phyloP scores from a whole-genome alignment of 2,113 vertebrate genomes.

The Melanotaenia duboulayi region DNA sequence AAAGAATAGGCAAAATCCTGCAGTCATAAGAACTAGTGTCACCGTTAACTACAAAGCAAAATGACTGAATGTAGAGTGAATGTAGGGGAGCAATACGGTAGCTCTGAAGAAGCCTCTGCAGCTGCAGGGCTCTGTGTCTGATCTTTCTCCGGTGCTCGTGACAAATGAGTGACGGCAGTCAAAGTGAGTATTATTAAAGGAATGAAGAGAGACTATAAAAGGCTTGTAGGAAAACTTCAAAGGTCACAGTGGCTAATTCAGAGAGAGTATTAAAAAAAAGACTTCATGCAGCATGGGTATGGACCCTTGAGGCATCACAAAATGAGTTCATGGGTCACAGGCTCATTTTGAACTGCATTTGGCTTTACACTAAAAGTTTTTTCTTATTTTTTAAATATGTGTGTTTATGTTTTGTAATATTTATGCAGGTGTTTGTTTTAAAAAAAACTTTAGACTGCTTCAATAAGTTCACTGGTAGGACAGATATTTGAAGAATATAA shows the following conservation, averaged over 20 bases:
- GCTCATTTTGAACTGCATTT: conserved; percentile 37
- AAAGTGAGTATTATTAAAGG: conserved; percentile 52
- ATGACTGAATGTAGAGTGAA: conserved; percentile 47
- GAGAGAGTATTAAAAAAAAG: conserved; percentile 57
- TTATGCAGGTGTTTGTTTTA: conserved; percentile 16
- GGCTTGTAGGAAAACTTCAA: conserved; percentile 47
- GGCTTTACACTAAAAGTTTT: not conserved
- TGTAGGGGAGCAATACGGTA: not conserved
- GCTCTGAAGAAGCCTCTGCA: conserved; percentile 22
- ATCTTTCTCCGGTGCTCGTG: conserved; percentile 37
- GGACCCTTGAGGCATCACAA: conserved; percentile 25
- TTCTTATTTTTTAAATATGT: not conserved
- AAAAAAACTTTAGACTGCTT: conserved; percentile 29
- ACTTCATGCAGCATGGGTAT: too few relatives aligned
- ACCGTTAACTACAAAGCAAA: conserved; percentile 45
- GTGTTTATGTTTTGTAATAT: conserved; percentile 10
- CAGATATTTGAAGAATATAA: conserved; percentile 50
- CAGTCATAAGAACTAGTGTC: conserved; percentile 9
- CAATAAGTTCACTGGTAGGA: conserved; percentile 43
- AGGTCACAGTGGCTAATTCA: conserved; percentile 65
- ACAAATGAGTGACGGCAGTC: conserved; percentile 38
- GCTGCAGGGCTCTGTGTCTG: conserved; percentile 29
- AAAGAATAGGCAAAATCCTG: conserved; percentile 37
- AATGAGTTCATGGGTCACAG: conserved; percentile 26
- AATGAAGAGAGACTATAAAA: conserved; percentile 26